Conservation (phyloP, 2,888 invertebrate species). For the Dryocosmus kuriphilus region DNA sequence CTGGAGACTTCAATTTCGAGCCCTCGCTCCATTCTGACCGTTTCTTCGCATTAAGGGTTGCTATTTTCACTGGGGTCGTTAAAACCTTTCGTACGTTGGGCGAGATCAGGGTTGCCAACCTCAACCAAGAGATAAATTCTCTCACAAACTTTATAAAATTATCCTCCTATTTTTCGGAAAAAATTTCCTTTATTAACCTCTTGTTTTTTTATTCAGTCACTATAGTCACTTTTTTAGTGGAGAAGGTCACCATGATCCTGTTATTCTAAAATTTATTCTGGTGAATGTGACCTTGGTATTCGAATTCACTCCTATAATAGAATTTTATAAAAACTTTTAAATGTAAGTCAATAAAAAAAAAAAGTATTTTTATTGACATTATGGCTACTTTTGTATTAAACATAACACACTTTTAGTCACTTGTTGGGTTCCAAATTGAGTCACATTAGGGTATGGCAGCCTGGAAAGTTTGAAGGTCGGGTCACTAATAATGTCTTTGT, state of each 20-base stretch:
- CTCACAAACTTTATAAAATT: background rate
- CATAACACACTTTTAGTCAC: too few relatives aligned
- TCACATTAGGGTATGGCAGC: background rate
- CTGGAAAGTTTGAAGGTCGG: background rate
- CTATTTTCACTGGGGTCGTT: slow-evolving; percentile 31
- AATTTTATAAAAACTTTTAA: too few relatives aligned
- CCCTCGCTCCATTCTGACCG: slow-evolving; percentile 24
- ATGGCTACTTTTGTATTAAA: too few relatives aligned
- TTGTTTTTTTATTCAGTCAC: background rate
- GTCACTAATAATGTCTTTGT: background rate
- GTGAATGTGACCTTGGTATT: too few relatives aligned
- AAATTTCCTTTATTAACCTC: background rate
- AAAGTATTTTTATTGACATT: too few relatives aligned
- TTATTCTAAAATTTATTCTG: too few relatives aligned
- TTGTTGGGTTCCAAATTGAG: too few relatives aligned
- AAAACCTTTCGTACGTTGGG: slow-evolving; percentile 27
- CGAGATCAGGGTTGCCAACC: slow-evolving; percentile 35
- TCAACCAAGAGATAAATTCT: background rate
- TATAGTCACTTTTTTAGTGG: too few relatives aligned
- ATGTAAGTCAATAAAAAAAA: too few relatives aligned
- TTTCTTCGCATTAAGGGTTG: slow-evolving; percentile 26
- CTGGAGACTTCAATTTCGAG: slow-evolving; percentile 13
- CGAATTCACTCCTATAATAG: too few relatives aligned
- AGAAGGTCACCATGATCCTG: too few relatives aligned
- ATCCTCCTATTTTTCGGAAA: background rate